Conservation (phyloP, 2,113 vertebrate genomes). For the Hippotragus niger region DNA sequence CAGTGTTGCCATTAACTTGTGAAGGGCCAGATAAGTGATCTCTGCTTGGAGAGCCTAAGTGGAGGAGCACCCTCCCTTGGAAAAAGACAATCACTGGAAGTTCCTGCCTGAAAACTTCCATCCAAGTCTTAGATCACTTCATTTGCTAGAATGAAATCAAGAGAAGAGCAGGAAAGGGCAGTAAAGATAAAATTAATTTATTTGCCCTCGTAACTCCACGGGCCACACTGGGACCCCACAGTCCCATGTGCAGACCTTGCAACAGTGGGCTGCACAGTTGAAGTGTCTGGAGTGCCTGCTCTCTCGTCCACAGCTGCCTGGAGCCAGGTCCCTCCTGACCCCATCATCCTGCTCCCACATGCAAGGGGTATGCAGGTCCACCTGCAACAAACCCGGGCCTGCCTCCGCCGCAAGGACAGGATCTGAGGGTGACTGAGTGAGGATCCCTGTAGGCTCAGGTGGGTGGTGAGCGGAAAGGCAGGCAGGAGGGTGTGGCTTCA, state of each 20-base stretch:
- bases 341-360: conserved; percentile 44
- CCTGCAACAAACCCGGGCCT: conserved; percentile 7
- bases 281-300: conserved; percentile 59
- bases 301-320: conserved; percentile 42
- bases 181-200: conserved; percentile 81
- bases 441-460: background rate
- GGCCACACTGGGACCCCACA: conserved; percentile 35
- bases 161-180: conserved; percentile 59
- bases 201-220: conserved; percentile 68
- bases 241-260: conserved; percentile 47
- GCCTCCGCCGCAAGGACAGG: conserved; percentile 33
- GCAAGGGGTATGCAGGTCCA: conserved; percentile 48
- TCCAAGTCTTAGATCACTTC: background rate
- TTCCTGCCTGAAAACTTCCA: background rate
- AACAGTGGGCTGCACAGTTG: conserved; percentile 21
- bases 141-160: conserved; percentile 32
- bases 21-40: background rate
- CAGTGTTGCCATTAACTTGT: background rate
- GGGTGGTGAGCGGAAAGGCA: background rate
- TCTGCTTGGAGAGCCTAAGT: background rate
- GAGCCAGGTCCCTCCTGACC: conserved; percentile 29
- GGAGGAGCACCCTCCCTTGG: background rate
- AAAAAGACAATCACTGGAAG: background rate
- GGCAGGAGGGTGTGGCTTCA: conserved; percentile 58
- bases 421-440: conserved; percentile 5